Evolutionary conservation across 1,140 invertebrate genomes (phyloP), one percentile per base, ranked within the genome.

Genomic region (Tetramorium simillimum): DNA sequence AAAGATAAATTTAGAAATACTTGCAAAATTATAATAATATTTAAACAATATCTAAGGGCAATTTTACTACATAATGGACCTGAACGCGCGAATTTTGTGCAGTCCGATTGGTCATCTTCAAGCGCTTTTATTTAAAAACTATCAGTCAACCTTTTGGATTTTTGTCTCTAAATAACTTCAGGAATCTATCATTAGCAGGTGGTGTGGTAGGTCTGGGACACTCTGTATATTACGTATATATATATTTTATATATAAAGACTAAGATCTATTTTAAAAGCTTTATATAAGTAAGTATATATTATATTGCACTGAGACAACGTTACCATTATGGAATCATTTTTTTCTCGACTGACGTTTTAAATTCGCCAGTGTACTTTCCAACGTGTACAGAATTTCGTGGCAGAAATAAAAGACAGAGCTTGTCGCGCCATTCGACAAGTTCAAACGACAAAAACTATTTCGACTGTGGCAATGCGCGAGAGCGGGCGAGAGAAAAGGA

Each of bases 331-430:
- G 21, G 5, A 69, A 69, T 1, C 0, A 49, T 49, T 49, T 69
- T 49, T 69, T 69, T 18, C 21, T 69, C 65, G 65, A 69, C n/a
- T 69, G 21, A 49, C 21, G 2, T 49, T 69, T 49, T 21, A 43
- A 69, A 46, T 33, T 33, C 18, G 37, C 18, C 37, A 21, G 12
- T 49, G 6, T 21, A 43, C 21, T 14, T 49, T 69, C 21, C 40
- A 21, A 14, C 21, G 21, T 46, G 40, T 69, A 69, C 65, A 69
- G 65, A 46, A 14, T 69, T 69, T 21, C 6, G 16, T 46, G 21
- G 24, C n/a, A 58, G 14, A 69, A 86, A 87, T 85, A 87, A 92
- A 87, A 84, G 82, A 84, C 56, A 91, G 88, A 89, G 67, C 88
- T 72, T 90, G 85, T 81, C 86, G 73, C 84, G 77, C 75, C 69